phyloP scores from a whole-genome alignment of 2,113 vertebrate genomes.

The Hipposideros armiger region DNA sequence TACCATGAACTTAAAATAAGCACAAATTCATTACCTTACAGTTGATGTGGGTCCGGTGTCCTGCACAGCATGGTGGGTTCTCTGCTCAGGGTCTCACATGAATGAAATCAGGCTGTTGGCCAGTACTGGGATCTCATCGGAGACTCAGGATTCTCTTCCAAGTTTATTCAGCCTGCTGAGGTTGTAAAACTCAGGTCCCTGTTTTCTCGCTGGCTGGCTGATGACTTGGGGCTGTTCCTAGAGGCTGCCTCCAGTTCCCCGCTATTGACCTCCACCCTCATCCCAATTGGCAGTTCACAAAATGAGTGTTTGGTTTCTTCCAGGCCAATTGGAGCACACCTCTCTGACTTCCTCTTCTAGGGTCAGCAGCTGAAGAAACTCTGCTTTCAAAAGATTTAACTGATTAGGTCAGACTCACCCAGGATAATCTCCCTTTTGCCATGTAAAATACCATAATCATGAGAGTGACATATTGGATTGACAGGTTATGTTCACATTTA shows the following conservation, averaged over 20 bases:
- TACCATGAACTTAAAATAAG: not conserved
- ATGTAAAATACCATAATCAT: not conserved
- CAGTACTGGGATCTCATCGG: not conserved
- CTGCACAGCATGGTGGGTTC: accelerated
- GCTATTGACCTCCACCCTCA: no score
- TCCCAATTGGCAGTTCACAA: not conserved
- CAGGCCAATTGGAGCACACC: not conserved
- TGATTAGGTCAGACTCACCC: not conserved
- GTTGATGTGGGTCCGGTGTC: not conserved
- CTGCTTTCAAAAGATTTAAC: not conserved
- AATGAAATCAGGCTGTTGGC: not conserved
- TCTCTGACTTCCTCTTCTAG: not conserved
- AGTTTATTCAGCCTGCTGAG: not conserved
- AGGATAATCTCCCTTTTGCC: not conserved
- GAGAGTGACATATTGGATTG: not conserved
- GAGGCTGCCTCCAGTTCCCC: not conserved
- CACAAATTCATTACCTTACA: not conserved
- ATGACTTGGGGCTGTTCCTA: not conserved
- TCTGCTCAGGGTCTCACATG: not conserved
- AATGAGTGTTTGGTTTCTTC: not conserved
- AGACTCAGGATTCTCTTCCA: not conserved
- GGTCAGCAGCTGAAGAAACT: not conserved
- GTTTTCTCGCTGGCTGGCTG: not conserved
- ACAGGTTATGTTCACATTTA: not conserved
- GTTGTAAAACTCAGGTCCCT: not conserved